phyloP scores from a whole-genome alignment of 2,797 vertebrate species.

The Pteropus rufus region DNA sequence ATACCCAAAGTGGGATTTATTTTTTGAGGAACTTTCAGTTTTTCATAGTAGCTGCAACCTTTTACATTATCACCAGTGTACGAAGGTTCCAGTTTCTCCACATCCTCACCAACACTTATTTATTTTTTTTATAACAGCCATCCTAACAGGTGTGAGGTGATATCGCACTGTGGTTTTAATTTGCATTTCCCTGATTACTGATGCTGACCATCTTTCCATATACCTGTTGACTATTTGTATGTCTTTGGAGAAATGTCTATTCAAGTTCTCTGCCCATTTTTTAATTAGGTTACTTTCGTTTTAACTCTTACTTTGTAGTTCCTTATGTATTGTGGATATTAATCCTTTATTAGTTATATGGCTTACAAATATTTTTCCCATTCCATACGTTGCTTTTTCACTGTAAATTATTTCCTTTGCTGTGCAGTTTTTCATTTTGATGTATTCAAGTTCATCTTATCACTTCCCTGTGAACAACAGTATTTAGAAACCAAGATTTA shows the following conservation, averaged over 20 bases:
- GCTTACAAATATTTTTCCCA: background rate
- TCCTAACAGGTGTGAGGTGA: background rate
- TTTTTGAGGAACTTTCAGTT: background rate
- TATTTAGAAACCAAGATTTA: constrained; percentile 21
- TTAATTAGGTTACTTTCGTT: background rate
- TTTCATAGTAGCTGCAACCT: background rate
- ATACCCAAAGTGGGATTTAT: background rate
- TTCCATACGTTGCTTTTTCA: background rate
- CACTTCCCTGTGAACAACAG: background rate
- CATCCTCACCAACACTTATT: background rate
- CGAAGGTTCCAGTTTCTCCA: background rate
- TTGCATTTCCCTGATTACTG: background rate
- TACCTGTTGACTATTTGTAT: background rate
- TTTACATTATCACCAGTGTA: background rate
- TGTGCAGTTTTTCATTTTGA: background rate
- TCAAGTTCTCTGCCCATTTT: background rate
- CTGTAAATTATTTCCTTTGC: background rate
- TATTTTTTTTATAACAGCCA: background rate
- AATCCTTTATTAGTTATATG: background rate
- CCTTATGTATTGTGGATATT: background rate
- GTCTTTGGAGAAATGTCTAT: background rate
- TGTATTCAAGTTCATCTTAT: background rate
- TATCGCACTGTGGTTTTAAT: background rate
- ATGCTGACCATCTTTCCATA: background rate
- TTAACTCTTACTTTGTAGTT: background rate